Evolutionary conservation across 1,140 invertebrate genomes (phyloP), one percentile per base, ranked within the genome.

Genomic region (Drosophila rufa): DNA sequence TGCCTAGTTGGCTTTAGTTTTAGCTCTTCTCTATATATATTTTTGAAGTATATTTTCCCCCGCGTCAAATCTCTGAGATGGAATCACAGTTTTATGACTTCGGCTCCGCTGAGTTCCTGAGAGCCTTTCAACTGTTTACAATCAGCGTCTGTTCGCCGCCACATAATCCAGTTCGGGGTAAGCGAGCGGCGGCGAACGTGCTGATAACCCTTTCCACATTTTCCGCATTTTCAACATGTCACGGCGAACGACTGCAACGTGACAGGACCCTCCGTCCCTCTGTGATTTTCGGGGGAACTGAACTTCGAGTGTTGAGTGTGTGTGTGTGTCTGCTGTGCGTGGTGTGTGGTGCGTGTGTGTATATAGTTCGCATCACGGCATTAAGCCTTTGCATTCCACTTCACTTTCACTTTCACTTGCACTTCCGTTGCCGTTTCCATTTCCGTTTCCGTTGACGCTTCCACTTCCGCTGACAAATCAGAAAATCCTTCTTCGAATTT

Each of bases 401-500:
- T 79, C 67, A 70, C 77, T 66, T 81, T 70, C 30, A 60, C 64
- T 65, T 80, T 19, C 65, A 80, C 71, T 80, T 80, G 57, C 59
- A 70, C 15, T 75, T 40, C 27, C 47, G 36, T 17, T 60, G 6
- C 45, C 48, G 40, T 45, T 62, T 59, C 56, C 70, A 17, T 65
- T 67, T 25, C 45, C 65, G 48, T 12, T 65, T 48, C 59, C 45
- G 45, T 33, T 71, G 30, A 30, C 69, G 45, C 36, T 51, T 59
- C 66, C 69, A 46, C 38, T 48, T 58, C 45, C 53, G 66, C 36
- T 71, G 47, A 59, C 36, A 71, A 60, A 71, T 73, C 55, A 46
- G 40, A 47, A 38, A 56, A 45, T 66, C 19, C 57, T 62, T 27
- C 19, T 17, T 14, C 30, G 22, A 25, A 25, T 25, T 25, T 25